phyloP scores from a whole-genome alignment of 2,113 vertebrate genomes.

The Pandion haliaetus region DNA sequence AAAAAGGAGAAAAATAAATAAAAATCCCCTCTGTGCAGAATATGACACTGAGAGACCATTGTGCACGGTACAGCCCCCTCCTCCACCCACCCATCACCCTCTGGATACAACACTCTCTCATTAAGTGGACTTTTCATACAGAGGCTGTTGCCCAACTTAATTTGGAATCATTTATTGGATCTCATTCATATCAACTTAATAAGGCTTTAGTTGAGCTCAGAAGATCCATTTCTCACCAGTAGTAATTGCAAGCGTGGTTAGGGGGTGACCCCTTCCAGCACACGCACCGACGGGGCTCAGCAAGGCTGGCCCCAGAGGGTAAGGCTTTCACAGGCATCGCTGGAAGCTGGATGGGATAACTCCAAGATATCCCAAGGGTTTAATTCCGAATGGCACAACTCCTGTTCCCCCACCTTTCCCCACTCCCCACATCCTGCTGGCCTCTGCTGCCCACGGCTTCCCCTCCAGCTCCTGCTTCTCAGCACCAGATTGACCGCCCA shows the following conservation, averaged over 20 bases:
- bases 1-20: conserved; percentile 31
- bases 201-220: not conserved
- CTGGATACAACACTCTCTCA: not conserved
- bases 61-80: not conserved
- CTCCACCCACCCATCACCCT: not conserved
- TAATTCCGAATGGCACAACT: not conserved
- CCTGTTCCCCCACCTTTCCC: too few species aligned
- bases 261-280: not conserved
- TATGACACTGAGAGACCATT: conserved; percentile 5
- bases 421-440: not conserved
- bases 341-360: not conserved
- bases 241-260: not conserved
- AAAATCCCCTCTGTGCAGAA: conserved; percentile 4
- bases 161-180: conserved; percentile 22
- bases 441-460: not conserved
- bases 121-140: conserved; percentile 21
- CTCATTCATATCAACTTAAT: conserved; percentile 10
- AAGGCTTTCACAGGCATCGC: not conserved
- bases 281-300: not conserved
- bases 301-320: not conserved
- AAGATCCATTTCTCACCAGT: not conserved
- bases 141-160: conserved; percentile 6
- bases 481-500: accelerated
- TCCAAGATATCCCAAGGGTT: not conserved
- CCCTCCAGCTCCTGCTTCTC: not conserved